Evolutionary conservation across 2,797 vertebrate genomes (phyloP).

Genomic region (Myotis findleyi): DNA sequence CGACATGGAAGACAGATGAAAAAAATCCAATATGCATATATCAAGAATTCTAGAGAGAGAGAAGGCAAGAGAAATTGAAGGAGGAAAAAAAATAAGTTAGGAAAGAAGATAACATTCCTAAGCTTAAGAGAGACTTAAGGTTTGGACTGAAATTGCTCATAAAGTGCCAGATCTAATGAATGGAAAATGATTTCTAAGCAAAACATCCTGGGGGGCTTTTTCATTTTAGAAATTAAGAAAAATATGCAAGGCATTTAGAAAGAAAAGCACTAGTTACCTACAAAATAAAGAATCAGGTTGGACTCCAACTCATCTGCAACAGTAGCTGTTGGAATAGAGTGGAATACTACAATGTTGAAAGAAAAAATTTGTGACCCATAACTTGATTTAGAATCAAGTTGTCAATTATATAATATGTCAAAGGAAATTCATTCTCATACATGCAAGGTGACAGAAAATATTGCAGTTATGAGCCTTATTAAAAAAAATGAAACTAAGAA

Average conservation of each 20-base stretch:
- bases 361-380: background rate
- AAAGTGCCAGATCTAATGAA: background rate
- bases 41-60: conserved; percentile 24
- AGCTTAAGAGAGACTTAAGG: background rate
- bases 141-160: background rate
- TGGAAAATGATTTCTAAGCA: background rate
- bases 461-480: background rate
- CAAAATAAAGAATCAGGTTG: background rate
- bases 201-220: background rate
- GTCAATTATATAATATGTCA: background rate
- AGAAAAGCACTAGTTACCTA: background rate
- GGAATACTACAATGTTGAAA: background rate
- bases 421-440: conserved; percentile 12
- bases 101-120: background rate
- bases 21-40: background rate
- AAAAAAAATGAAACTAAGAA: background rate
- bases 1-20: background rate
- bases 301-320: background rate
- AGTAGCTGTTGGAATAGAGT: background rate
- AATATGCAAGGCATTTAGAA: background rate
- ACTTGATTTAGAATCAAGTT: conserved; percentile 53
- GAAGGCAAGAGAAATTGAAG: background rate
- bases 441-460: background rate
- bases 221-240: conserved; percentile 45
- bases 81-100: background rate